Conservation (phyloP, 2,888 invertebrate genomes). For the Ypsolopha sequella region DNA sequence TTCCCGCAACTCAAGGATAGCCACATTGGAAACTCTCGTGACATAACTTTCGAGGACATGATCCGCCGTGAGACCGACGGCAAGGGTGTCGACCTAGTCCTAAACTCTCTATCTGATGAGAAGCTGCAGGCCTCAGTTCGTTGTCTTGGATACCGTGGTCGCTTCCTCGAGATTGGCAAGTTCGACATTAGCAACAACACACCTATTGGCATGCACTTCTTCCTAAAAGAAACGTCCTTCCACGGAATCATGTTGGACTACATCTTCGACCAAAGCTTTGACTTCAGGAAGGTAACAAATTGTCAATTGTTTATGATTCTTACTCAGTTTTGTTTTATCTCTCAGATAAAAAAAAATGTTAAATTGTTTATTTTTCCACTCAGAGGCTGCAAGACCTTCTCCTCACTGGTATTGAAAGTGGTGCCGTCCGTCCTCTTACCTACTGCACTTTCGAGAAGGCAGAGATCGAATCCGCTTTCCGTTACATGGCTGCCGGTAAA, state of each 20-base stretch:
- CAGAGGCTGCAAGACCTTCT: slow-evolving; percentile 70
- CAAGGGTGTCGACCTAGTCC: slow-evolving; percentile 89
- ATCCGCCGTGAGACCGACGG: slow-evolving; percentile 85
- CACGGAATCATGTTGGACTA: slow-evolving; percentile 67
- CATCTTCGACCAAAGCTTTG: slow-evolving; percentile 49
- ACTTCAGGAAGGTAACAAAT: slow-evolving; percentile 42
- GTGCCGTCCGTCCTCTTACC: slow-evolving; percentile 75
- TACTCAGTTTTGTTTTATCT: background rate
- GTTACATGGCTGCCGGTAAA: slow-evolving; percentile 75
- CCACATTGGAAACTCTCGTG: slow-evolving; percentile 90
- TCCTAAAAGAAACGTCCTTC: slow-evolving; percentile 72
- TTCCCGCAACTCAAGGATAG: slow-evolving; percentile 81
- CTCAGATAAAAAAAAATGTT: background rate
- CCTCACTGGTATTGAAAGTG: slow-evolving; percentile 70
- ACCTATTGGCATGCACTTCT: slow-evolving; percentile 76
- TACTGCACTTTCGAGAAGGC: slow-evolving; percentile 69
- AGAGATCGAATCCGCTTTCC: slow-evolving; percentile 74
- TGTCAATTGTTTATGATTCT: background rate
- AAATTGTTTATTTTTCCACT: background rate
- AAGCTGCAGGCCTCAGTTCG: slow-evolving; percentile 78
- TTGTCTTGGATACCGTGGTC: slow-evolving; percentile 68
- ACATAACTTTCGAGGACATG: slow-evolving; percentile 89
- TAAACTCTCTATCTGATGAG: slow-evolving; percentile 94
- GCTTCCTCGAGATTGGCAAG: slow-evolving; percentile 86
- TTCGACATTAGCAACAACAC: slow-evolving; percentile 80